Evolutionary conservation across 2,113 vertebrate genomes (phyloP), one percentile per base, ranked within the genome.

Genomic region (Collichthys lucidus): DNA sequence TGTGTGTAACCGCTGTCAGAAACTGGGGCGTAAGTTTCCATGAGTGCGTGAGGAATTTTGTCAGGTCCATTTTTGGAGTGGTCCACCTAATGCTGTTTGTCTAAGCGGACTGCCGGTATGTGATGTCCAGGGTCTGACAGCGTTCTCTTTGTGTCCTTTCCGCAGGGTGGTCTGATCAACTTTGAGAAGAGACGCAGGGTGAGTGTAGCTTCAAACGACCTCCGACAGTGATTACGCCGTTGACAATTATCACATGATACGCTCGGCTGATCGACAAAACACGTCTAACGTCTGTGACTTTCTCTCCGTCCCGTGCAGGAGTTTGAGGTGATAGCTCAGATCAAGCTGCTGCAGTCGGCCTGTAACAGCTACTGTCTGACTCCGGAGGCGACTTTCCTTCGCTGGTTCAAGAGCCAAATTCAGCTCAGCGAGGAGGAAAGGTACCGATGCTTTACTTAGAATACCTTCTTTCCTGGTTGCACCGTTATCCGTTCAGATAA

Each of bases 161-260:
- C 84, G 84, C 93, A 99, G 98, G 96, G 96, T 35, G 97, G 97
- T 20, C 94, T 99, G 88, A 96, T 98, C 85, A 99, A 99, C 93
- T 98, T 99, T 85, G 98, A 99, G 86, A 99, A 99, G 94, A 96
- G 97, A 80, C 95, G 97, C 90, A 96, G 92, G 95, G 98, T 99
- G 88, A 96, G 96, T 83, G 73, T 86, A 26, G 60, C 79, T 62
- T 42, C 79, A 44, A 19, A 31, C 56, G 14, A 1, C 80, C 17
- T 31, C 69, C 16, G 24, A 26, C 24, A 26, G 24, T 3, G 11
- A 56, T 80, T 17, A 65, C 0, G 17, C 29, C 24, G 1, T 12
- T 12, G 4, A 44, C 20, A 22, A 0, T 62, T 9, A 24, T 62
- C 50, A 49, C 35, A 17, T 1, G 63, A 49, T 10, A 15, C 31